These are phyloP conservation scores for Talpa occidentalis DNA, from an alignment of 2,113 vertebrate species.

Conservation along the genomic window DNA sequence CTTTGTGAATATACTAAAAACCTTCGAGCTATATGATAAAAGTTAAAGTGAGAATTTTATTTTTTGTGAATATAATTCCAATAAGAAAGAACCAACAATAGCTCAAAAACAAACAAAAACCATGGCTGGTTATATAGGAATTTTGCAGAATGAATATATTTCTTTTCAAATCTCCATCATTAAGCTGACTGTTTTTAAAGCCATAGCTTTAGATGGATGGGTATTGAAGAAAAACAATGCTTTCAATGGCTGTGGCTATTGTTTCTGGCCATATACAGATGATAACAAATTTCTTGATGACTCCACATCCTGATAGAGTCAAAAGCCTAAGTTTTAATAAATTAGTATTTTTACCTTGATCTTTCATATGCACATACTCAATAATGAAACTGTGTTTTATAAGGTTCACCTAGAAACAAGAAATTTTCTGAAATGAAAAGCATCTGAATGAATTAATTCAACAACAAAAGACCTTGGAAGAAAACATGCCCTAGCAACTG, in stretches of 20 bases:
- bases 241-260: not conserved
- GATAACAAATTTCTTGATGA: slow-evolving; percentile 19
- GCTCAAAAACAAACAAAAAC: not conserved
- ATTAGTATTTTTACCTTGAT: slow-evolving; percentile 56
- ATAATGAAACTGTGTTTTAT: slow-evolving; percentile 67
- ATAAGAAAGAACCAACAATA: not conserved
- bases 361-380: slow-evolving; percentile 51
- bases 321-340: slow-evolving; percentile 15
- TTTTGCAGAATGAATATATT: slow-evolving; percentile 50
- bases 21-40: not conserved
- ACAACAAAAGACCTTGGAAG: slow-evolving; percentile 83
- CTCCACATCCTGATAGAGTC: not conserved
- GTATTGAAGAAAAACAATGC: not conserved
- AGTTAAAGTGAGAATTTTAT: not conserved
- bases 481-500: slow-evolving; percentile 86
- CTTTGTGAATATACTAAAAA: not conserved
- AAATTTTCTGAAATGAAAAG: slow-evolving; percentile 79
- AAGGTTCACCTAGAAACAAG: slow-evolving; percentile 58
- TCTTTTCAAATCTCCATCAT: slow-evolving; percentile 43
- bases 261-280: not conserved
- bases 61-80: not conserved
- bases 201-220: not conserved
- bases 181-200: slow-evolving; percentile 14
- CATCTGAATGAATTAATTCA: slow-evolving; percentile 82
- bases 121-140: not conserved